phyloP scores from a whole-genome alignment of 2,797 vertebrate species.

The Anguilla anguilla region DNA sequence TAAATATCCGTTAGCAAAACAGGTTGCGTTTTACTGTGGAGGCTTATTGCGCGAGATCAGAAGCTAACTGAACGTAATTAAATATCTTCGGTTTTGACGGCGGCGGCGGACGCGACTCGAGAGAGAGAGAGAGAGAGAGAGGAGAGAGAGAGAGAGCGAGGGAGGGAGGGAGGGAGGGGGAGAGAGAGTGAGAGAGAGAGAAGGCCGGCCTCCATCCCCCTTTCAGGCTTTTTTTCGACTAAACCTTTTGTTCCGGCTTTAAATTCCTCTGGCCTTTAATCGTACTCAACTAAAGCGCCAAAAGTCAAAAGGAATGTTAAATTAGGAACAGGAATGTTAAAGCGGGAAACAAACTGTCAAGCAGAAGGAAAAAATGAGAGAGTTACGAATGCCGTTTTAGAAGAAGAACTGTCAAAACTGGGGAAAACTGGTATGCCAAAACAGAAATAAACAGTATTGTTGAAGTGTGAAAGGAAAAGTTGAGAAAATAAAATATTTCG shows the following conservation, averaged over 20 bases:
- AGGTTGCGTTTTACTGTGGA: background rate
- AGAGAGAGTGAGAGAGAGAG: too few species aligned
- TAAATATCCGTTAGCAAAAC: background rate
- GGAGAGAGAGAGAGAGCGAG: too few species aligned
- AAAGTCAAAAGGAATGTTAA: constrained; percentile 9
- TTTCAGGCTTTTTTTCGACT: background rate
- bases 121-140: too few species aligned
- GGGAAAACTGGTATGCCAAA: background rate
- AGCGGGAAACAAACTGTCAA: background rate
- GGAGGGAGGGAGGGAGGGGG: too few species aligned
- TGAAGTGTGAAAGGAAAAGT: background rate
- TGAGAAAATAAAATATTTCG: background rate
- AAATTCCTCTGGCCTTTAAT: background rate
- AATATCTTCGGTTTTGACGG: background rate
- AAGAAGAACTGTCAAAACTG: background rate
- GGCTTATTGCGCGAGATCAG: background rate
- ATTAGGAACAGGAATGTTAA: background rate
- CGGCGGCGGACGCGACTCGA: background rate
- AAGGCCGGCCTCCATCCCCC: background rate
- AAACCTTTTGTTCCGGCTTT: background rate
- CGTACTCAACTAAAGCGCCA: background rate
- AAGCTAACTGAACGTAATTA: background rate
- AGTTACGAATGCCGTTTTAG: background rate
- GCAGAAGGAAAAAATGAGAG: background rate
- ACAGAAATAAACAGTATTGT: background rate